Evolutionary conservation across 1,140 invertebrate species (phyloP), one percentile per base, ranked within the genome.

Genomic region (Drosophila miranda): DNA sequence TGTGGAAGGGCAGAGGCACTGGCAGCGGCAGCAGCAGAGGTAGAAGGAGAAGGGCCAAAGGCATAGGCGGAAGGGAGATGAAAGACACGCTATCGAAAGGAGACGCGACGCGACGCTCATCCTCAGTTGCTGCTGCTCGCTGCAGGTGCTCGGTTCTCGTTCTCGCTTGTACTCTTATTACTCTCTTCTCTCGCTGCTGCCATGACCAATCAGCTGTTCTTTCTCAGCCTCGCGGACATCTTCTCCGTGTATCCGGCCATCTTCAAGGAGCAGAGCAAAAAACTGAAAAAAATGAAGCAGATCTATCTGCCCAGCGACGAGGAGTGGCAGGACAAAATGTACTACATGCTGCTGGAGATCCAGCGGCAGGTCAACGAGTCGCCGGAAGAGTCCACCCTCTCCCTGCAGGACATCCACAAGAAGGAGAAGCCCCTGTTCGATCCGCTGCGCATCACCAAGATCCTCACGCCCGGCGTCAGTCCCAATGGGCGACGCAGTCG

Each of bases 281-380:
- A 74, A 9, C 77, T 88, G 0, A 79, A 88, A n/a, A 81, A 83
- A 21, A 66, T 74, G 26, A 78, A 77, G 16, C 89, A 92, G 13
- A 89, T 93, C 6, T 90, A 92, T 52, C 90, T 96, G 21, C 95
- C 95, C 13, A 96, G 95, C 76, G 94, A 96, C 73, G 93, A 93
- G 70, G 93, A 94, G 13, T 96, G 94, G 94, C 92, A 95, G 56
- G 92, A 94, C 11, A 93, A 93, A 68, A 94, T 95, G 80, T 96
- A 96, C 78, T 95, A 95, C 76, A 92, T 93, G 57, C 91, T 96
- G n/a, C 93, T 96, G 3, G 93, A 94, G 48, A 92, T 95, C 57
- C 95, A 96, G 89, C 87, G 90, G 3, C 72, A 81, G n/a, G 88
- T 91, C 1, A 90, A 90, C 43, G 79, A 90, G 11, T 72, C 80